These are phyloP conservation scores for Acronicta aceris DNA, from an alignment of 2,888 invertebrate genomes.

Conservation along the genomic window DNA sequence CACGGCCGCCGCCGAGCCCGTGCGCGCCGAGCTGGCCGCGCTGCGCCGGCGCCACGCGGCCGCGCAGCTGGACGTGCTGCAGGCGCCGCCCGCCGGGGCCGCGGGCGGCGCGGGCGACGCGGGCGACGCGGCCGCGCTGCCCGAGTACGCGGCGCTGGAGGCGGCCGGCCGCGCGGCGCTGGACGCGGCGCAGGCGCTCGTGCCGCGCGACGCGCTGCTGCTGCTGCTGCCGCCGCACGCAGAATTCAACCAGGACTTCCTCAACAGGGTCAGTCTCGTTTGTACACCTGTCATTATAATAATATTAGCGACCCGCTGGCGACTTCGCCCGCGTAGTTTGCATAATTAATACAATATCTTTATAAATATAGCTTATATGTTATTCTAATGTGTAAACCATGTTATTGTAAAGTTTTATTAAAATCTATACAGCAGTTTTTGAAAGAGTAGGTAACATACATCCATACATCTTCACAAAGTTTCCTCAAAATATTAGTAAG, in stretches of 20 bases:
- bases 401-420: no score
- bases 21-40: conserved; percentile 30
- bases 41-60: conserved; percentile 30
- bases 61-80: conserved; percentile 25
- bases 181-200: conserved; percentile 87
- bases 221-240: conserved; percentile 91
- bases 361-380: no score
- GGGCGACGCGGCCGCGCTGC: conserved; percentile 9
- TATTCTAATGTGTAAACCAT: no score
- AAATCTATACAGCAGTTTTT: no score
- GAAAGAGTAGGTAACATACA: no score
- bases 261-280: conserved; percentile 92
- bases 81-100: conserved; percentile 20
- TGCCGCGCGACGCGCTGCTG: conserved; percentile 90
- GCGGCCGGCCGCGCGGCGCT: conserved; percentile 87
- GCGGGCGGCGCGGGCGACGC: conserved; percentile 12
- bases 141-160: conserved; percentile 87
- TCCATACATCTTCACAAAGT: no score
- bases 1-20: conserved; percentile 15
- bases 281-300: background rate
- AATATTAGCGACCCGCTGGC: no score
- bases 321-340: no score
- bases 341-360: no score
- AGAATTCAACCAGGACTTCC: conserved; percentile 94
- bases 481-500: no score